Evolutionary conservation across 2,888 invertebrate species (phyloP), one percentile per base, ranked within the genome.

Genomic region (Perizoma flavofasciatum): DNA sequence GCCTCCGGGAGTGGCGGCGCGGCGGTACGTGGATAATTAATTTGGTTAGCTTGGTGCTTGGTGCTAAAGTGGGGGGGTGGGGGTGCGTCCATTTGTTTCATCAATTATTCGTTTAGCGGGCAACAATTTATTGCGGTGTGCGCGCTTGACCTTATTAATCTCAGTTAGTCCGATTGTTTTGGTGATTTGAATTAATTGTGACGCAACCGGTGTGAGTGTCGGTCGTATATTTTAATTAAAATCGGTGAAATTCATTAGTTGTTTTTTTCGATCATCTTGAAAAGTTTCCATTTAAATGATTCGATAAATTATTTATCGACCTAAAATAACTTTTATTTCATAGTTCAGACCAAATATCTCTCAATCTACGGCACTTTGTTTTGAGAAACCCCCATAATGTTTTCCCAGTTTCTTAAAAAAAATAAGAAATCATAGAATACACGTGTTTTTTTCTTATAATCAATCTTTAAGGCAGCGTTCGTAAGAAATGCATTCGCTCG

Each of bases 41-140:
- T 83, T 79, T 73, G 80, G 73, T 75, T 77, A 81, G 78, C 55
- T 54, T 22, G 22, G 22, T 22, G 22, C 22, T 52, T 56, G 63
- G 49, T 59, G 56, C 53, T 59, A 55, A 50, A 59, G 59, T 47
- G 53, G 52, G 55, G 45, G 55, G 43, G 48, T 37, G 55, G 58
- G 64, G 58, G 59, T 56, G 61, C 72, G 73, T 73, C 76, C 82
- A 82, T 86, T 86, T 82, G 82, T 81, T 79, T 78, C 83, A 85
- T 85, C 85, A 85, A 86, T 88, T 85, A 85, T 85, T 85, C 83
- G 83, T 81, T 83, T 80, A 80, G 74, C 76, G 73, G 73, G 65
- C 61, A 57, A 61, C 69, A 66, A 85, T 84, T 84, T 81, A 83
- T 79, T 73, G 72, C 69, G 73, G 56, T 71, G 61, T 69, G 61